These are phyloP conservation scores for Temnothorax curvispinosus DNA, from an alignment of 1,140 invertebrate species.

Conservation along the genomic window DNA sequence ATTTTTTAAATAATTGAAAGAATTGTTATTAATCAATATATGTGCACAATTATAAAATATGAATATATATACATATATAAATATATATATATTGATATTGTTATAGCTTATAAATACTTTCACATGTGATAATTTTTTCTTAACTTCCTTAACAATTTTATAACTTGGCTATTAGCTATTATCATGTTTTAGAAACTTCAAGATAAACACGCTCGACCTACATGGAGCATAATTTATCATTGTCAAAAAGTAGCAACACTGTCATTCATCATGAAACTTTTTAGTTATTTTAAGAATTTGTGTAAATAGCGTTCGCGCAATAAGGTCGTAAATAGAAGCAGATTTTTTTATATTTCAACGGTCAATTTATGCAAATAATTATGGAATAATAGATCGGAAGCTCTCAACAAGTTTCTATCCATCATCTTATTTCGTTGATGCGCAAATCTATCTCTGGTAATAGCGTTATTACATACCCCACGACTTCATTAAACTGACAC, in stretches of 20 bases:
- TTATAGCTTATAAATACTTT: slow-evolving; percentile 18
- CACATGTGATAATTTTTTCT: slow-evolving; percentile 12
- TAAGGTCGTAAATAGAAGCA: slow-evolving; percentile 37
- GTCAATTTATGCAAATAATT: slow-evolving; percentile 43
- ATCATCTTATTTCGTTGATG: slow-evolving; percentile 10
- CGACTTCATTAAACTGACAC: slow-evolving; percentile 30
- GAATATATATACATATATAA: not conserved
- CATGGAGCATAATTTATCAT: slow-evolving; percentile 47
- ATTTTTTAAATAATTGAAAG: not conserved
- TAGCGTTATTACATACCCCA: not conserved
- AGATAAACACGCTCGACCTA: slow-evolving; percentile 46
- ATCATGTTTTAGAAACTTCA: slow-evolving; percentile 47
- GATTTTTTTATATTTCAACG: not conserved
- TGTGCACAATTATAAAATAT: not conserved
- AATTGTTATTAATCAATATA: slow-evolving; percentile 20
- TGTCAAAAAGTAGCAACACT: slow-evolving; percentile 48
- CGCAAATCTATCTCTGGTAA: slow-evolving; percentile 16
- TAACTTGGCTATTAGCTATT: slow-evolving; percentile 15
- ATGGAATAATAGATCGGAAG: slow-evolving; percentile 10
- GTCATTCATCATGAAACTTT: slow-evolving; percentile 56
- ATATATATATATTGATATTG: not conserved
- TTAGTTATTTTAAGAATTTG: slow-evolving; percentile 25
- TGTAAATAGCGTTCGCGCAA: slow-evolving; percentile 3
- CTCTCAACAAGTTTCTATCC: slow-evolving; percentile 11
- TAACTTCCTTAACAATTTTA: slow-evolving; percentile 16